A percentile compares a stretch with the other conserved stretches of the same genome.
These are phyloP conservation scores for Erpobdella octoculata DNA, from an alignment of 2,888 invertebrate genomes.

Conservation along the genomic window DNA sequence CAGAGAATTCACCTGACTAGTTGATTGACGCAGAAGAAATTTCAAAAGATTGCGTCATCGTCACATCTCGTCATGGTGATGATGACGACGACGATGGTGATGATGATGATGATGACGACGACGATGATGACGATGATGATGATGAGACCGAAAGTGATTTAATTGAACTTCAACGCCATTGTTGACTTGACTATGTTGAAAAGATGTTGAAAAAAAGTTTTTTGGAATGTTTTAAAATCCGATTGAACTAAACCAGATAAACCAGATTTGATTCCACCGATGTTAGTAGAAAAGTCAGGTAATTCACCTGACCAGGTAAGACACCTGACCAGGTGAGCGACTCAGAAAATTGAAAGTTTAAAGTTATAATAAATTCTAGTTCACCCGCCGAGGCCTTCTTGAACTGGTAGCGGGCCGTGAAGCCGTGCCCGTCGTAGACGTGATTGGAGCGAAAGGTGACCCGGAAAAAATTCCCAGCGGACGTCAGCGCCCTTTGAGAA, in stretches of 20 bases:
- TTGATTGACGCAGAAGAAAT: too few species aligned
- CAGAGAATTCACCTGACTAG: too few species aligned
- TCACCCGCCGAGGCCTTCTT: not conserved
- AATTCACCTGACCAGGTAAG: too few species aligned
- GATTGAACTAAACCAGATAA: too few species aligned
- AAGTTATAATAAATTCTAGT: not conserved
- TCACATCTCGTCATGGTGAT: too few species aligned
- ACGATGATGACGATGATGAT: not conserved
- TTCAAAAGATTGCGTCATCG: too few species aligned
- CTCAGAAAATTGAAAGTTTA: not conserved
- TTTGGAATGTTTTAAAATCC: not conserved
- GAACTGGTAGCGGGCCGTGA: slow-evolving; percentile 20
- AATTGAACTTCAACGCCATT: not conserved
- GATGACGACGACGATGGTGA: not conserved
- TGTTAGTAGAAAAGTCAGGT: too few species aligned
- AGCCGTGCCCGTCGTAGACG: slow-evolving; percentile 20
- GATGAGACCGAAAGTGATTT: not conserved
- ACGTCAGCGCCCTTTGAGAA: not conserved
- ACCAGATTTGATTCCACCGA: too few species aligned
- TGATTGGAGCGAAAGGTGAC: slow-evolving; percentile 14
- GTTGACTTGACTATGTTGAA: too few species aligned
- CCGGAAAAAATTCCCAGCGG: not conserved
- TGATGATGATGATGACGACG: not conserved
- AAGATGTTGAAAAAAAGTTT: not conserved
- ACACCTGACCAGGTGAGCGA: too few species aligned